Conservation (phyloP, 2,888 invertebrate species). For the Subacronicta megacephala region DNA sequence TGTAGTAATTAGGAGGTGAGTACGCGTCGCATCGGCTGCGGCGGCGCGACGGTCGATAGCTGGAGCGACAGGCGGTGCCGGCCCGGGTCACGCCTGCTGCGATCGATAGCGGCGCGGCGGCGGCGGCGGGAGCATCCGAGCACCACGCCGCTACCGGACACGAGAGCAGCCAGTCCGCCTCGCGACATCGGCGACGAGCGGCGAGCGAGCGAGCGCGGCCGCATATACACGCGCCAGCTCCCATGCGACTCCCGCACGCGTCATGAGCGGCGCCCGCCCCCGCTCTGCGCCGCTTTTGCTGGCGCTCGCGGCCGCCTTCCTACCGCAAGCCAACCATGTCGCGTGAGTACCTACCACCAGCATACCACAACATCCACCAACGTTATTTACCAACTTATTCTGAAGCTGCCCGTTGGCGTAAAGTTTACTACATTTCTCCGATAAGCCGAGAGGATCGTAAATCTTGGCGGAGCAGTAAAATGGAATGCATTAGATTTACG, state of each 20-base stretch:
- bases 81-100: conserved; percentile 81
- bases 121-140: conserved; percentile 80
- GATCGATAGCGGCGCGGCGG: conserved; percentile 79
- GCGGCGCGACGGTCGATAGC: conserved; percentile 84
- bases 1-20: conserved; percentile 79
- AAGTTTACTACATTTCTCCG: conserved; percentile 53
- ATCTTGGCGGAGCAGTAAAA: conserved; percentile 63
- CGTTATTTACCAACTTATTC: conserved; percentile 24
- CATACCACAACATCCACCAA: conserved; percentile 16
- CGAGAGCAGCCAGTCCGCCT: conserved; percentile 74
- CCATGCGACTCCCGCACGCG: conserved; percentile 83
- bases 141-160: conserved; percentile 70
- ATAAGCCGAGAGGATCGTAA: conserved; percentile 62
- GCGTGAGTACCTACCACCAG: conserved; percentile 89
- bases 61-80: conserved; percentile 82
- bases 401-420: conserved; percentile 35
- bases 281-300: conserved; percentile 90
- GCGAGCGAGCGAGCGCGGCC: conserved; percentile 49
- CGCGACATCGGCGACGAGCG: conserved; percentile 70
- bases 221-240: conserved; percentile 67
- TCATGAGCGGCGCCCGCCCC: conserved; percentile 89
- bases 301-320: conserved; percentile 90
- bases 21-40: conserved; percentile 79
- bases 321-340: conserved; percentile 90
- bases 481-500: conserved; percentile 66